Conservation (phyloP, 2,113 vertebrate species). For the Microtus montanus region DNA sequence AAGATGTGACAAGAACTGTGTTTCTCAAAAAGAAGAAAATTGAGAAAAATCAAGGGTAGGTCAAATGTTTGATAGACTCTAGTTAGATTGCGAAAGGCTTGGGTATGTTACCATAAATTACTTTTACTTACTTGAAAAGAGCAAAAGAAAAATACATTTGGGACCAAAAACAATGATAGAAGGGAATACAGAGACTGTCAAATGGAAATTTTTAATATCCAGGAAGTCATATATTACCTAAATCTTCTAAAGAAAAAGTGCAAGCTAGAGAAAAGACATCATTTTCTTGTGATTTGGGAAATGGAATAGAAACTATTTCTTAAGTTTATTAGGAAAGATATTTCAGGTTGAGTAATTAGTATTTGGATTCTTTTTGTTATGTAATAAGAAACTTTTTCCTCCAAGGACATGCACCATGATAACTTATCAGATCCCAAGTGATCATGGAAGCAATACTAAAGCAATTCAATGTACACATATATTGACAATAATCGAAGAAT, state of each 20-base stretch:
- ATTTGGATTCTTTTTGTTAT: neutral
- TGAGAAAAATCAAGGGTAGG: neutral
- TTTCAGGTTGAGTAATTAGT: conserved; percentile 7
- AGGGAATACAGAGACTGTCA: neutral
- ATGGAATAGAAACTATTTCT: neutral
- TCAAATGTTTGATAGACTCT: neutral
- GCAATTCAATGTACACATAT: neutral
- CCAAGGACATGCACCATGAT: neutral
- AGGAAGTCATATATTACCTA: neutral
- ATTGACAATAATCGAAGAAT: neutral
- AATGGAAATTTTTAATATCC: neutral
- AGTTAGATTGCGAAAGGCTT: conserved; percentile 13
- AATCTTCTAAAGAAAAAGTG: conserved; percentile 20
- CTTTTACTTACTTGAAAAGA: conserved; percentile 38
- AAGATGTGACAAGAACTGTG: neutral
- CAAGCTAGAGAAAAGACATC: neutral
- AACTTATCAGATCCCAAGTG: neutral
- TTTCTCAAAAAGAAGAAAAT: conserved; percentile 37
- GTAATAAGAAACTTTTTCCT: neutral
- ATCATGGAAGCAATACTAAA: neutral
- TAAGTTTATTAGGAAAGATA: neutral
- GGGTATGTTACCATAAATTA: conserved; percentile 35
- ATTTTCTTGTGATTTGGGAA: neutral
- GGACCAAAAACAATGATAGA: neutral
- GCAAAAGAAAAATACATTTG: conserved; percentile 28